These are phyloP conservation scores for Oligia latruncula DNA, from an alignment of 2,888 invertebrate genomes.

Conservation along the genomic window DNA sequence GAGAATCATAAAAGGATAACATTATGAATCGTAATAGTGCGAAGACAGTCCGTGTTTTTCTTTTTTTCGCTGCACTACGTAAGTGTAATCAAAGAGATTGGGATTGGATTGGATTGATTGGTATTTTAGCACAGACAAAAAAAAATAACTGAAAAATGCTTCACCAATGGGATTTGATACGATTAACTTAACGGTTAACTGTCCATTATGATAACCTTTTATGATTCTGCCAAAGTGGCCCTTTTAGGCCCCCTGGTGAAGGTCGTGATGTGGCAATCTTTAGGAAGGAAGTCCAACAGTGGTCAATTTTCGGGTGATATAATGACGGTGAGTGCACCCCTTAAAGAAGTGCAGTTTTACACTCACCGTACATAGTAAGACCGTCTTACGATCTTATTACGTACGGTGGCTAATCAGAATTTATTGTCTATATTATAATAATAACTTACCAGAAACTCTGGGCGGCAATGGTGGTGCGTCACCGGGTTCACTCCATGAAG, in stretches of 20 bases:
- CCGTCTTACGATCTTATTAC: not conserved
- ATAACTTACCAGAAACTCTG: slow-evolving; percentile 92
- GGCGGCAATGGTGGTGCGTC: slow-evolving; percentile 95
- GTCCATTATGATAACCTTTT: no score
- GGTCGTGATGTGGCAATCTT: not conserved
- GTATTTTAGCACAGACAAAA: no score
- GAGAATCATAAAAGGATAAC: no score
- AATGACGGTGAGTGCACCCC: not conserved
- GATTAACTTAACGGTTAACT: no score
- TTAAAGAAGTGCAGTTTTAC: not conserved
- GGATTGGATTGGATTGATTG: no score
- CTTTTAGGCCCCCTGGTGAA: not conserved
- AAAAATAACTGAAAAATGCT: no score
- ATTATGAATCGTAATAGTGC: no score
- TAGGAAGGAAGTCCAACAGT: not conserved
- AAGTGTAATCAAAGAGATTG: no score
- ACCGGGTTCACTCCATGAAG: slow-evolving; percentile 86
- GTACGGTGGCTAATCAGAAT: not conserved
- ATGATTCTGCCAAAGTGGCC: no score
- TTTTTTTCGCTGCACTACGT: no score
- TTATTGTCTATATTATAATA: not conserved
- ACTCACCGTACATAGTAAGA: not conserved
- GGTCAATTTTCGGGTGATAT: not conserved
- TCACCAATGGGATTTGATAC: no score
- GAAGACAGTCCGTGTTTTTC: no score